Evolutionary conservation across 2,888 invertebrate genomes (phyloP).

Genomic region (Orthonevra nobilis): DNA sequence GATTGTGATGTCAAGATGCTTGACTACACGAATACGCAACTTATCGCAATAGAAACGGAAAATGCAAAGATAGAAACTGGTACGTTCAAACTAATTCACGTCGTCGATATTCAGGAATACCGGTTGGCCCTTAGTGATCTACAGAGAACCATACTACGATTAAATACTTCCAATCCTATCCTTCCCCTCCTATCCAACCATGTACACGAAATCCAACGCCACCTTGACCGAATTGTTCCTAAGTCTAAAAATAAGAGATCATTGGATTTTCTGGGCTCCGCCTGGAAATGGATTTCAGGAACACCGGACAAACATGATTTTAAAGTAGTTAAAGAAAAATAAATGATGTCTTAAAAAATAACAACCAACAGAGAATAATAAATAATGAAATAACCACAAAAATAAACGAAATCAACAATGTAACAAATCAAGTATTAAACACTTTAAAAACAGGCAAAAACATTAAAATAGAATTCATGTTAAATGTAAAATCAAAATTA

Average conservation of each 20-base stretch:
- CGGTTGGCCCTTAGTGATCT: too few relatives aligned
- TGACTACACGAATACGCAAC: neutral
- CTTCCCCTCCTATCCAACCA: neutral
- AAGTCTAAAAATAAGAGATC: neutral
- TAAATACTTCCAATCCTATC: too few relatives aligned
- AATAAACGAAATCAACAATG: slow-evolving; percentile 29
- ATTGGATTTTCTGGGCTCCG: neutral
- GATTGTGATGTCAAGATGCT: neutral
- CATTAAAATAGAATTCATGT: slow-evolving; percentile 11
- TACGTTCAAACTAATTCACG: neutral
- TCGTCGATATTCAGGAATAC: too few relatives aligned
- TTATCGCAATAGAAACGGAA: neutral
- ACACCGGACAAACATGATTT: neutral
- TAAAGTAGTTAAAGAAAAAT: neutral
- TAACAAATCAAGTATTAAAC: slow-evolving; percentile 21
- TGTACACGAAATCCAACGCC: neutral
- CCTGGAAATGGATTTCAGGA: neutral
- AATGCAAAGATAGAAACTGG: slow-evolving; percentile 14
- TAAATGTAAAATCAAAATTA: slow-evolving; percentile 44
- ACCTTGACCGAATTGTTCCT: too few relatives aligned
- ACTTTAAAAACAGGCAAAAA: slow-evolving; percentile 15
- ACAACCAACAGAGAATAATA: slow-evolving; percentile 34
- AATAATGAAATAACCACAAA: slow-evolving; percentile 19
- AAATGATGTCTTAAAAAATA: slow-evolving; percentile 37
- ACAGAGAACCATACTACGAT: too few relatives aligned